phyloP scores from a whole-genome alignment of 2,113 vertebrate species.

The Pluvialis apricaria region DNA sequence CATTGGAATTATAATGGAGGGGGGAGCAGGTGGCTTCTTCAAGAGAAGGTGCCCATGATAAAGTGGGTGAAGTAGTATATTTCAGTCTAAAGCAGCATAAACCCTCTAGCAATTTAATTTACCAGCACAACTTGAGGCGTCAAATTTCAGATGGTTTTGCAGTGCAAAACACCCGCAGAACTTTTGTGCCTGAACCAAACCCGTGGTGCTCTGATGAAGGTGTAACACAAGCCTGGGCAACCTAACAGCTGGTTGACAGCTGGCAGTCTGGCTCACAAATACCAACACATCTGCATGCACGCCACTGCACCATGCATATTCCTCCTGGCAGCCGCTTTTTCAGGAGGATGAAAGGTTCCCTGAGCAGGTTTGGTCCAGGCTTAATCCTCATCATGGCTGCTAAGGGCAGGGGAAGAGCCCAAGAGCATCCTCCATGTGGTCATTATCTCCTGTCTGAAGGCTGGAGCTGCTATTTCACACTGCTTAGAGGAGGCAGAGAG shows the following conservation, averaged over 20 bases:
- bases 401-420: neutral
- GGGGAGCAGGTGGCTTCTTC: neutral
- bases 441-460: neutral
- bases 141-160: neutral
- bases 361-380: neutral
- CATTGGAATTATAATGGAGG: neutral
- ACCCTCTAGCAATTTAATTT: neutral
- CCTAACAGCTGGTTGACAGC: neutral
- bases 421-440: neutral
- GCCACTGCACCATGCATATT: neutral
- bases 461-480: neutral
- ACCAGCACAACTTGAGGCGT: accelerated
- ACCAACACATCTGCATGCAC: neutral
- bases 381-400: neutral
- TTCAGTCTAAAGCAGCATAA: neutral
- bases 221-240: neutral
- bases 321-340: neutral
- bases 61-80: neutral
- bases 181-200: neutral
- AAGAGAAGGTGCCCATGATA: neutral
- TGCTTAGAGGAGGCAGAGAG: neutral
- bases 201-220: neutral
- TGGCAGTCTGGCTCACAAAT: neutral
- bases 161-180: accelerated
- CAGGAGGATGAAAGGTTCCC: neutral